Conservation (phyloP, 2,888 invertebrate genomes). For the Agelastica alni region DNA sequence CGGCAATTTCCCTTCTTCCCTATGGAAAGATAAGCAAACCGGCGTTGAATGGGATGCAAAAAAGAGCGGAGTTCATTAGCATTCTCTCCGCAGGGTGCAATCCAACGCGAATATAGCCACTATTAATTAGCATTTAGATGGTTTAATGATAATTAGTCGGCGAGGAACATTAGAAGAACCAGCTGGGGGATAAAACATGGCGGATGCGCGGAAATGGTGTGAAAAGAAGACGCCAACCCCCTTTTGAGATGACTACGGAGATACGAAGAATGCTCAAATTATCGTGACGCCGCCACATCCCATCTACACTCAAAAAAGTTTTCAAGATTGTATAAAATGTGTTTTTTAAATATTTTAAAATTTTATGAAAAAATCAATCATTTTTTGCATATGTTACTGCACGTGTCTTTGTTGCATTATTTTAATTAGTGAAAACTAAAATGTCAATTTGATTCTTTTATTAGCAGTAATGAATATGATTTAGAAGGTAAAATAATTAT, state of each 20-base stretch:
- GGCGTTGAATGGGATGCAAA: slow-evolving; percentile 30
- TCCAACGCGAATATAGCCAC: slow-evolving; percentile 58
- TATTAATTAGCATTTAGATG: slow-evolving; percentile 63
- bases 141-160: slow-evolving; percentile 61
- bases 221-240: slow-evolving; percentile 54
- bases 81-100: slow-evolving; percentile 55
- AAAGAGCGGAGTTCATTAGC: slow-evolving; percentile 55
- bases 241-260: slow-evolving; percentile 25
- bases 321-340: too few species aligned
- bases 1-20: slow-evolving; percentile 19
- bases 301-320: slow-evolving; percentile 5
- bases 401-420: too few species aligned
- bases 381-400: too few species aligned
- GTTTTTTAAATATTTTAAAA: too few species aligned
- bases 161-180: slow-evolving; percentile 50
- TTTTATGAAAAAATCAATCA: too few species aligned
- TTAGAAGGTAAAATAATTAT: too few species aligned
- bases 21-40: slow-evolving; percentile 33
- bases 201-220: slow-evolving; percentile 54
- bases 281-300: slow-evolving; percentile 42
- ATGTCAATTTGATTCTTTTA: too few species aligned
- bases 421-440: too few species aligned
- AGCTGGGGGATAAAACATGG: slow-evolving; percentile 55
- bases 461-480: too few species aligned
- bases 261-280: slow-evolving; percentile 45